phyloP scores from a whole-genome alignment of 35 echinoderm and acorn worm species.

The Ptychodera flava region DNA sequence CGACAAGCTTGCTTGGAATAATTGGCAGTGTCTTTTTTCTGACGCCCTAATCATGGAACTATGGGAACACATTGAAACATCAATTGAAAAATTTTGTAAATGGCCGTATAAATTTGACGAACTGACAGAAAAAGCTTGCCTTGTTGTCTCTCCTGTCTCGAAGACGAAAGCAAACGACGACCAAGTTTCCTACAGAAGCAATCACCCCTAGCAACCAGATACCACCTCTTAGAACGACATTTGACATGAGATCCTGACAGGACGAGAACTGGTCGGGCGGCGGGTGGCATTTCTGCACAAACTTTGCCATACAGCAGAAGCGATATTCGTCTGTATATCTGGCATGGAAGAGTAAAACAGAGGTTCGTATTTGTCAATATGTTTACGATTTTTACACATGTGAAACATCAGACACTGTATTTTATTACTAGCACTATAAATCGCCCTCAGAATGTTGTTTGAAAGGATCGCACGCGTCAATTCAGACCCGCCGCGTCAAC shows the following conservation, averaged over 20 bases:
- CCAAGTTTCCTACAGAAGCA: conserved; percentile 62
- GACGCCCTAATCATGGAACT: not conserved
- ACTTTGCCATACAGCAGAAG: conserved; percentile 76
- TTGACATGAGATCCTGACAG: conserved; percentile 94
- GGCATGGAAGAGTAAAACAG: conserved; percentile 4
- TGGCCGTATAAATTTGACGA: too few relatives aligned
- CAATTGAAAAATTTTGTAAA: too few relatives aligned
- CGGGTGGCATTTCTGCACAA: conserved; percentile 45
- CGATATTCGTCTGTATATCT: conserved; percentile 82
- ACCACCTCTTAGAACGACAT: conserved; percentile 57
- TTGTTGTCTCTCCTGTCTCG: conserved; percentile 69
- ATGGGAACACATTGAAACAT: too few relatives aligned
- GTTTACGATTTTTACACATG: not conserved
- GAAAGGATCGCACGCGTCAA: not conserved
- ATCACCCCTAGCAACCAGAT: conserved; percentile 80
- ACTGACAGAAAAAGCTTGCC: too few relatives aligned
- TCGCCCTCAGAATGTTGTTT: not conserved
- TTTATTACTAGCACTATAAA: not conserved
- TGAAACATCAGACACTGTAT: not conserved
- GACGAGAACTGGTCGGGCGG: conserved; percentile 79
- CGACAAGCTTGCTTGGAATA: too few relatives aligned
- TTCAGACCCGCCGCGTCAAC: too few relatives aligned
- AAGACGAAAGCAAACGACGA: conserved; percentile 65
- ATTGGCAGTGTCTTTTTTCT: not conserved
- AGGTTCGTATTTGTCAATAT: not conserved